Percentiles rank a stretch among this genome's conserved stretches.
phyloP scores from a whole-genome alignment of 92 coral and sea anemone genomes.

The Galaxea fascicularis region DNA sequence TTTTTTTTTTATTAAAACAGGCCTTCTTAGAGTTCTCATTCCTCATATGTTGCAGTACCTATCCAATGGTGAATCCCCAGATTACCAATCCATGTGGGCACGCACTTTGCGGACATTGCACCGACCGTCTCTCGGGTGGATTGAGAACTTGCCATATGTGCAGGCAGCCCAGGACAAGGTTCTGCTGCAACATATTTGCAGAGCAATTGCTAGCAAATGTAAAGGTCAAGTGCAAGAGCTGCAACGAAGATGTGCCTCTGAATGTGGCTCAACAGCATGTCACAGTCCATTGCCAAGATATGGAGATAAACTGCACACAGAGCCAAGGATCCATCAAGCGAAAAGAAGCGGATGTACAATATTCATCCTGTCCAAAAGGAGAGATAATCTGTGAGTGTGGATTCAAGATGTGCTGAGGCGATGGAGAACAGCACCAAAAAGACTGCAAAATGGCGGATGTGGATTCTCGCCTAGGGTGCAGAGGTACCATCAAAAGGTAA shows the following conservation, averaged over 20 bases:
- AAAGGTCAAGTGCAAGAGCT: neutral
- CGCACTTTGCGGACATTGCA: neutral
- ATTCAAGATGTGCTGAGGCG: neutral
- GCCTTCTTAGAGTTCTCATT: too few relatives aligned
- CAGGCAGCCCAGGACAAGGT: neutral
- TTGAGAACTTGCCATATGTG: neutral
- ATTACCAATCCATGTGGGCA: constrained; percentile 10
- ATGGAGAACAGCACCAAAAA: neutral
- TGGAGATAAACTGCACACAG: neutral
- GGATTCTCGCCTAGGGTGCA: neutral
- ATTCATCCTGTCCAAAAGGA: constrained; percentile 5
- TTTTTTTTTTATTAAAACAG: too few relatives aligned
- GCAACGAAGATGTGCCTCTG: constrained; percentile 6
- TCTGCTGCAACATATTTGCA: constrained; percentile 15
- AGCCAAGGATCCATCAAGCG: neutral
- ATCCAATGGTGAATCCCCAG: neutral
- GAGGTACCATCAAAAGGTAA: neutral
- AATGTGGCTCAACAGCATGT: neutral
- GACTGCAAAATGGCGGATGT: neutral
- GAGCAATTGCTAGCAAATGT: neutral
- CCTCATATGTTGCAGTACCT: neutral
- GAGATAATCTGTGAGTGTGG: constrained; percentile 13
- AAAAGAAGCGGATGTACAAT: neutral
- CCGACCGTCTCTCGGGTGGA: neutral
- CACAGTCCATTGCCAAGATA: neutral